Percentiles rank a stretch among this genome's conserved stretches.
phyloP scores from a whole-genome alignment of 2,797 vertebrate species.

The Coccyzus lansbergi region DNA sequence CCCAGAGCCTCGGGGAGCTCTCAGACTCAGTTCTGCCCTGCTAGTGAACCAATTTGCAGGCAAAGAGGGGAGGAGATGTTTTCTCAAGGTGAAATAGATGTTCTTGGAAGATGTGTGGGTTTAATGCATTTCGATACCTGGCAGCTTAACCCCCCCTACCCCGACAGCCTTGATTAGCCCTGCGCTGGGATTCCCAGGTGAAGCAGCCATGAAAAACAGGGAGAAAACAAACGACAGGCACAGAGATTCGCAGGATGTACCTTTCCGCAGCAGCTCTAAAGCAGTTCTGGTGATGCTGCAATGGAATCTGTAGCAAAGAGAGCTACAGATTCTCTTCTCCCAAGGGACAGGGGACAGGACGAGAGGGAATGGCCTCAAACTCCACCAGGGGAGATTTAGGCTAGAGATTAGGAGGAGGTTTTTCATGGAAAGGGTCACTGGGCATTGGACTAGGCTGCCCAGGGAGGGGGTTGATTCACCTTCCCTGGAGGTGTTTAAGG shows the following conservation, averaged over 20 bases:
- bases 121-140: background rate
- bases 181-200: background rate
- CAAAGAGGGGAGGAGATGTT: background rate
- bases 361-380: too few species aligned
- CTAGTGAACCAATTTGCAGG: background rate
- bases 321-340: too few species aligned
- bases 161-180: background rate
- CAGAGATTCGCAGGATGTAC: background rate
- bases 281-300: background rate
- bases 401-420: too few species aligned
- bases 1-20: fast-evolving
- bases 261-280: background rate
- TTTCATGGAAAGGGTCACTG: too few species aligned
- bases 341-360: too few species aligned
- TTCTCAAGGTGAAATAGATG: constrained; percentile 15
- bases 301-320: background rate
- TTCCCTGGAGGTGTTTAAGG: too few species aligned
- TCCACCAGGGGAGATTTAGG: too few species aligned
- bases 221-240: background rate
- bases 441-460: too few species aligned
- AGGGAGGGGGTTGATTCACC: too few species aligned
- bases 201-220: background rate
- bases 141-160: background rate
- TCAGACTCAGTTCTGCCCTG: background rate
- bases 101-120: background rate